Evolutionary conservation across 2,113 vertebrate genomes (phyloP), one percentile per base, ranked within the genome.

Genomic region (Noctilio leporinus): DNA sequence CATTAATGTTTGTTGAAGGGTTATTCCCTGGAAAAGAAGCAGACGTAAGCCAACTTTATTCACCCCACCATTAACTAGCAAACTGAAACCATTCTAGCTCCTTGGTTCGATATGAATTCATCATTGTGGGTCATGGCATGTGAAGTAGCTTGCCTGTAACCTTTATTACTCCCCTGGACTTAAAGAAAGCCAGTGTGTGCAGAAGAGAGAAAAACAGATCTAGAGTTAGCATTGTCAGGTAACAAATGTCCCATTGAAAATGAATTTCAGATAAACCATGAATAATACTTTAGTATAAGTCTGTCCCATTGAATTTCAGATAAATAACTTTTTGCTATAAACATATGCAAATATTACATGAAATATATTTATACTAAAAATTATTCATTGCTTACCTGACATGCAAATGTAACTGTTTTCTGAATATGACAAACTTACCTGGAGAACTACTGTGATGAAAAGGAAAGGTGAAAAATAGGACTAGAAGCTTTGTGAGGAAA

Each of bases 401-500:
- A 93, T 84, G 65, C 19, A 86, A 65, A 83, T 67, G 30, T 88
- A 77, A 89, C 40, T 83, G 57, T 73, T 95, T 94, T 93, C 35
- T 76, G 75, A 87, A 76, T 87, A n/a, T 53, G n/a, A 19, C 24
- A 72, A 83, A 65, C 20, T 5, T 84, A 70, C 8, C 6, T 17
- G 15, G 2, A 70, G 40, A 93, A 83, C 12, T 40, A 75, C 73
- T n/a, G 7, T n/a, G 10, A 43, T 14, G 9, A 70, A 82, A 94
- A 51, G n/a, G 51, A 84, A 80, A 26, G 28, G 55, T 40, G 33
- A 19, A 87, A 40, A 57, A 51, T 5, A 49, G 4, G 49, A n/a
- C 65, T 35, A 10, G 43, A 49, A 49, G 12, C 55, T 55, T 75
- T 76, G 7, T 9, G 6, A n/a, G 10, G 28, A 10, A 59, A 45